Evolutionary conservation across 2,797 vertebrate species (phyloP), one percentile per base, ranked within the genome.

Genomic region (Chelmon rostratus): DNA sequence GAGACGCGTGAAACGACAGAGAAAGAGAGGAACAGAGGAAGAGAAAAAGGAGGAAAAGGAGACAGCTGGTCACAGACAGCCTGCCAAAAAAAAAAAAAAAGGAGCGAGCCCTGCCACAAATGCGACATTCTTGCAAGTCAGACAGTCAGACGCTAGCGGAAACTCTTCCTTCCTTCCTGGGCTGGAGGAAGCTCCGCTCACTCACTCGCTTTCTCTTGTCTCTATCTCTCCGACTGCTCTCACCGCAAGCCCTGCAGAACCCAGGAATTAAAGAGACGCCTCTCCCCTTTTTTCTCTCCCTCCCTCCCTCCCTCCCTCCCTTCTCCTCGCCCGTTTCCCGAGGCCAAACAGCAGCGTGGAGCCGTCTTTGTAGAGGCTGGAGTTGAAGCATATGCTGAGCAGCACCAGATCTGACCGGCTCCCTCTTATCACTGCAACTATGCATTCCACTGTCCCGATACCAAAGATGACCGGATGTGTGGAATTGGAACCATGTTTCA

Each of bases 361-460:
- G 84, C 79, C 78, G 80, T 89, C 84, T 85, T 86, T 91, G 82
- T 67, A 74, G 75, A 87, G 84, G 90, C 86, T 87, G 86, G 87
- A 92, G 84, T 81, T 78, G 71, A 90, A 92, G 80, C 87, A 86
- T 89, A 86, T 73, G 87, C 89, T 90, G 87, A 91, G 89, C 88
- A 91, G 91, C 93, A 90, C 80, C 89, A 84, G 86, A 89, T 87
- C 76, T 66, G 80, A 88, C 88, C 79, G 79, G 79, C 85, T 92
- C 89, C 89, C 84, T 87, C 80, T 88, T 88, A 91, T 92, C 92
- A 93, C 92, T 94, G 95, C 96, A 96, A 97, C 96, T 97, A 97
- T 97, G 96, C 96, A 97, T 96, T 97, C 95, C 96, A 94, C 95
- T 95, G 94, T 96, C 91, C 94, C 92, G 95, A 97, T 96, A 97